Percentiles rank a stretch among this genome's conserved stretches.
These are phyloP conservation scores for Abscondita cerata DNA, from an alignment of 2,888 invertebrate genomes.

Conservation along the genomic window DNA sequence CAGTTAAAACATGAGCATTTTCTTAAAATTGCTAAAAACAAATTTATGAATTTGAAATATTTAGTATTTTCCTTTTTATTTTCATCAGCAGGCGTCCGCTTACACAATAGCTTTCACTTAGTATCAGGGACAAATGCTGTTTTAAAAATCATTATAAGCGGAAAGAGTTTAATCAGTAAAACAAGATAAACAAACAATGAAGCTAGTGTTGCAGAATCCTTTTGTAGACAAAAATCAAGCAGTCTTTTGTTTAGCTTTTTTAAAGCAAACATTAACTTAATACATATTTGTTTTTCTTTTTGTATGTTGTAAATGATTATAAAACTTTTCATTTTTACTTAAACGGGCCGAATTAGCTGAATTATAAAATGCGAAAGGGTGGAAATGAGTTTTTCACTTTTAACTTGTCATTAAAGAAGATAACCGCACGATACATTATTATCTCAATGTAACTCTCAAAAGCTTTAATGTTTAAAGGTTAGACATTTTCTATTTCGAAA, in stretches of 20 bases:
- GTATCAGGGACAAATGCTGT: too few species aligned
- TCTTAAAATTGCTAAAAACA: not conserved
- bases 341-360: not conserved
- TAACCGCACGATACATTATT: not conserved
- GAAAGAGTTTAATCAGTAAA: not conserved
- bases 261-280: conserved; percentile 2
- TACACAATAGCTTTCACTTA: not conserved
- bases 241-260: not conserved
- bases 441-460: not conserved
- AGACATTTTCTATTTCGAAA: not conserved
- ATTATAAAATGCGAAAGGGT: not conserved
- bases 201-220: not conserved
- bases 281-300: conserved; percentile 1
- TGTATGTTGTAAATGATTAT: not conserved
- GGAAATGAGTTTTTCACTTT: not conserved
- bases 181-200: not conserved
- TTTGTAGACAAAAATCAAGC: not conserved
- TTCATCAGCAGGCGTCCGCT: too few species aligned
- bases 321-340: too few species aligned
- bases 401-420: not conserved
- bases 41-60: not conserved
- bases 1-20: conserved; percentile 11
- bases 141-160: not conserved
- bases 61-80: too few species aligned
- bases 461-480: not conserved